Conservation (phyloP, 2,113 vertebrate genomes). For the Balaeniceps rex region DNA sequence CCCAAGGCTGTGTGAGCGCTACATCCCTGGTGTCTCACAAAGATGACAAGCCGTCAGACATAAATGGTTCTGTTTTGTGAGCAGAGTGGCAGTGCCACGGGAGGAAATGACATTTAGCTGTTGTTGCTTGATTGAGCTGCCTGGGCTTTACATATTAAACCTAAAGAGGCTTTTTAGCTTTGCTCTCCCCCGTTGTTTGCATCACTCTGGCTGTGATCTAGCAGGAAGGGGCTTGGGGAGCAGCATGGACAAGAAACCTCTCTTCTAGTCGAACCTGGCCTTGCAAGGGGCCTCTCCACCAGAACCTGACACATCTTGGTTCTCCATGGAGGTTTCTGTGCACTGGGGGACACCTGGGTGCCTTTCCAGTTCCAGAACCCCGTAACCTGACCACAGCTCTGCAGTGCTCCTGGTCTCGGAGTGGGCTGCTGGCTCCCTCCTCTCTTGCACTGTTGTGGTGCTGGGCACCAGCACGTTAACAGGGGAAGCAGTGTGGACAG, state of each 20-base stretch:
- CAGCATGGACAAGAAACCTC: not conserved
- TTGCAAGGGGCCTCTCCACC: not conserved
- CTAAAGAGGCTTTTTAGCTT: not conserved
- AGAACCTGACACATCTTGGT: not conserved
- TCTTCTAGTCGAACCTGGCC: not conserved
- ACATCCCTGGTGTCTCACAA: not conserved
- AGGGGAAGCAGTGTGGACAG: not conserved
- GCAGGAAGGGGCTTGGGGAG: not conserved
- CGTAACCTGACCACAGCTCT: not conserved
- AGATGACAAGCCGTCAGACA: not conserved
- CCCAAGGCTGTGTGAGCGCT: not conserved
- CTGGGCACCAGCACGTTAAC: not conserved
- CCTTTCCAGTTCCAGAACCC: not conserved
- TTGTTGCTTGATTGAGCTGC: constrained; percentile 24
- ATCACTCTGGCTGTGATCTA: not conserved
- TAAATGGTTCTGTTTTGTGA: not conserved
- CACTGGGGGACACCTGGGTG: not conserved
- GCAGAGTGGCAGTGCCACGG: not conserved
- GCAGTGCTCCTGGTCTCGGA: fast-evolving
- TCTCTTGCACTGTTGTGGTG: fast-evolving
- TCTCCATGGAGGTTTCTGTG: not conserved
- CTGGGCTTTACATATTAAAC: constrained; percentile 5
- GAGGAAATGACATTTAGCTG: constrained; percentile 27
- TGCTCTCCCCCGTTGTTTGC: not conserved
- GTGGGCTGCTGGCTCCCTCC: not conserved